Evolutionary conservation across 2,888 invertebrate genomes (phyloP).

Genomic region (Arge pagana): DNA sequence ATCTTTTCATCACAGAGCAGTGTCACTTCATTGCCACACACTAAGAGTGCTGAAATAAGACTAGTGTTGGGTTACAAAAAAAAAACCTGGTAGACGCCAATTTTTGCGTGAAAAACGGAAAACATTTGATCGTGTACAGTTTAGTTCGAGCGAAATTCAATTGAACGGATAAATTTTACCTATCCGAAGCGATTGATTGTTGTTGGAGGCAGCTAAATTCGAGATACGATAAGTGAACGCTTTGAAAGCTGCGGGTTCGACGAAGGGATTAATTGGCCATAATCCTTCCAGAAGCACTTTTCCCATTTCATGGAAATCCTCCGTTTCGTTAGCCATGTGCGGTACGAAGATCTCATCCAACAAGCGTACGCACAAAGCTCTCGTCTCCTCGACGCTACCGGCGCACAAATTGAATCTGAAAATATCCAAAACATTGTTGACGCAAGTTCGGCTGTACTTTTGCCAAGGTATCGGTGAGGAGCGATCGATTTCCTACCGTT

Average conservation of each 20-base stretch:
- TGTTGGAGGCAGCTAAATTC: constrained; percentile 43
- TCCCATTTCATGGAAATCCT: constrained; percentile 70
- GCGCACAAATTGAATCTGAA: constrained; percentile 74
- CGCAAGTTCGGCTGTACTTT: neutral
- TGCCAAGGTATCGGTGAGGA: neutral
- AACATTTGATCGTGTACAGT: constrained; percentile 2
- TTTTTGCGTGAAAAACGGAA: neutral
- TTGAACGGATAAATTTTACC: constrained; percentile 36
- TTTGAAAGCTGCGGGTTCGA: constrained; percentile 65
- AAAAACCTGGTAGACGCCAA: no score
- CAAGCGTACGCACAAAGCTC: constrained; percentile 62
- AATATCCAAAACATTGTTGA: constrained; percentile 24
- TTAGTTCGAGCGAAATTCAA: neutral
- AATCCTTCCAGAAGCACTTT: constrained; percentile 69
- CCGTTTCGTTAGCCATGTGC: constrained; percentile 63
- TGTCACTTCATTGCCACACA: no score
- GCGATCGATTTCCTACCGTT: constrained; percentile 62
- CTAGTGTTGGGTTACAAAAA: no score
- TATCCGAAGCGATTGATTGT: constrained; percentile 48
- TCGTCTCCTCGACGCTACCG: constrained; percentile 67
- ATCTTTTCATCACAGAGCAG: no score
- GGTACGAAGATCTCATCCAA: constrained; percentile 68
- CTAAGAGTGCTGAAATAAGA: no score
- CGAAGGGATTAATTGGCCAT: constrained; percentile 69
- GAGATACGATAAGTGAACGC: constrained; percentile 64